Evolutionary conservation across 1,140 invertebrate genomes (phyloP).

Genomic region (Asbolus verrucosus): DNA sequence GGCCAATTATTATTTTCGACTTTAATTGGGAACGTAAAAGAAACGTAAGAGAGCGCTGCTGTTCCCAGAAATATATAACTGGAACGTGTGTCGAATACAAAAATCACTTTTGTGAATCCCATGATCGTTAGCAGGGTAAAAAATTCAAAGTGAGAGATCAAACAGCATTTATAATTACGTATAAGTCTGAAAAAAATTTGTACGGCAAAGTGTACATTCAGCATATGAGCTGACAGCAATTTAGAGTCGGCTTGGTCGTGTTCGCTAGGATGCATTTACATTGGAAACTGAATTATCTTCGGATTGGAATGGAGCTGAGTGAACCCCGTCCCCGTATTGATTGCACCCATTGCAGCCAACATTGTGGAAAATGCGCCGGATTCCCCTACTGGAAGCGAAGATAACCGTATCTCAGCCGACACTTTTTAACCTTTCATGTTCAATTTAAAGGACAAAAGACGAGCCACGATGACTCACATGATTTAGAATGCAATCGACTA

Average conservation of each 20-base stretch:
- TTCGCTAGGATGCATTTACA: conserved; percentile 48
- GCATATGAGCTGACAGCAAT: conserved; percentile 41
- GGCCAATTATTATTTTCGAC: conserved; percentile 10
- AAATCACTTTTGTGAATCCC: conserved; percentile 19
- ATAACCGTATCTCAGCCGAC: conserved; percentile 46
- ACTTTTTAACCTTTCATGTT: conserved; percentile 46
- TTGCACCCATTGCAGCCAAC: conserved; percentile 51
- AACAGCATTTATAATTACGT: conserved; percentile 21
- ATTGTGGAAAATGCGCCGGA: conserved; percentile 51
- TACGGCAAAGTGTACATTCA: conserved; percentile 7
- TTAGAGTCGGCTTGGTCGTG: conserved; percentile 27
- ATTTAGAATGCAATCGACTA: conserved; percentile 38
- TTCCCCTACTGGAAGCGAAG: conserved; percentile 47
- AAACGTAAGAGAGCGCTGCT: not conserved
- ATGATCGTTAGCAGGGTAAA: conserved; percentile 29
- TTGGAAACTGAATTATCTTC: conserved; percentile 55
- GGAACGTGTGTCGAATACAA: conserved; percentile 10
- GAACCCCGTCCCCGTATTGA: conserved; percentile 44
- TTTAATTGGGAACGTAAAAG: conserved; percentile 20
- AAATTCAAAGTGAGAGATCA: conserved; percentile 28
- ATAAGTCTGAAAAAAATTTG: conserved; percentile 4
- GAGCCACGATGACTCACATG: conserved; percentile 41
- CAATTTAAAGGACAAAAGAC: conserved; percentile 45
- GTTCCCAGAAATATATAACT: conserved; percentile 6
- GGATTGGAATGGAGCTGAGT: conserved; percentile 50